Base-by-base conservation (phyloP, 2,888 invertebrate species). In the Melanostoma scalare region DNA sequence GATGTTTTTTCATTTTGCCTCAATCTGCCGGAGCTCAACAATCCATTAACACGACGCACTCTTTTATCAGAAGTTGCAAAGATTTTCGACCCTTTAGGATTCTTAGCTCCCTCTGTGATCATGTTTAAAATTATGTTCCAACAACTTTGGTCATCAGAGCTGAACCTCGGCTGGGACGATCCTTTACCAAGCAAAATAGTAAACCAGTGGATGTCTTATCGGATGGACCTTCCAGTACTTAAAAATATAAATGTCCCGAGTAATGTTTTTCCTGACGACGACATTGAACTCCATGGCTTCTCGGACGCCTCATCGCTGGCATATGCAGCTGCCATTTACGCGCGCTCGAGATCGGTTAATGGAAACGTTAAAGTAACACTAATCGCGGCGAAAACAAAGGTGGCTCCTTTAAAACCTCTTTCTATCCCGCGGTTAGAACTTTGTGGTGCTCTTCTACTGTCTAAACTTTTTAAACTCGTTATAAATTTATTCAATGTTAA, bases 381-480 rank as follows among this genome's bases (percentile, higher is more conserved):
- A n/a, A 48, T n/a, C n/a, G n/a, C n/a, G n/a, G n/a, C n/a, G n/a
- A n/a, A n/a, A n/a, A n/a, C n/a, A n/a, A n/a, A n/a, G n/a, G n/a
- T n/a, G n/a, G n/a, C n/a, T n/a, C n/a, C n/a, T n/a, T n/a, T n/a
- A n/a, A n/a, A n/a, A n/a, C n/a, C n/a, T n/a, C n/a, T n/a, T n/a
- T n/a, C n/a, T n/a, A n/a, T n/a, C n/a, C n/a, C n/a, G n/a, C n/a
- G n/a, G n/a, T n/a, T n/a, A n/a, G n/a, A n/a, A n/a, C n/a, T n/a
- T n/a, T n/a, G n/a, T n/a, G n/a, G n/a, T 33, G 75, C 68, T 2
- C 20, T 78, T 0, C 60, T 82, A 8, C 33, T 78, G 38, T 9
- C 71, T n/a, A 56, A 53, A 38, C 30, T 85, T 6, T 4, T 78
- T 8, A 48, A 6, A 5, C 50, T 56, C 0, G 53, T 79, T 4